phyloP scores from a whole-genome alignment of 2,888 invertebrate genomes.

The Pherbina coryleti region DNA sequence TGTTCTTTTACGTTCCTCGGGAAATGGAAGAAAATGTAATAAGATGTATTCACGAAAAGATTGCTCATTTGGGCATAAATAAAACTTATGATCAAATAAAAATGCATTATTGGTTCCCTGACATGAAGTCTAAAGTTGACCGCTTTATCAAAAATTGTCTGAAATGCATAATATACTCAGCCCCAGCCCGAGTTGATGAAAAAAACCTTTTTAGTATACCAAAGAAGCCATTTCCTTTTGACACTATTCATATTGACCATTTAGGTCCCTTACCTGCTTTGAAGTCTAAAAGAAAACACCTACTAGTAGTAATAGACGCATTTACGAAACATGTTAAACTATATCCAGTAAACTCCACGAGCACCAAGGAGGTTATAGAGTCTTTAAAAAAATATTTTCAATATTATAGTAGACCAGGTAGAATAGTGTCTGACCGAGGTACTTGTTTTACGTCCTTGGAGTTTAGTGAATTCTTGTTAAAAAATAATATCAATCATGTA shows the following conservation, averaged over 20 bases:
- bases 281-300: constrained; percentile 25
- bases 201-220: constrained; percentile 31
- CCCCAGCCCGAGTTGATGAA: constrained; percentile 7
- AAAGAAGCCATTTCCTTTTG: constrained; percentile 29
- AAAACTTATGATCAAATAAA: constrained; percentile 39
- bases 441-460: constrained; percentile 27
- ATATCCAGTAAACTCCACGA: constrained; percentile 30
- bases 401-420: constrained; percentile 39
- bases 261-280: constrained; percentile 25
- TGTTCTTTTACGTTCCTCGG: constrained; percentile 40
- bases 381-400: constrained; percentile 43
- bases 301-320: constrained; percentile 21
- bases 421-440: constrained; percentile 36
- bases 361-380: constrained; percentile 25
- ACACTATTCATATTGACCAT: constrained; percentile 35
- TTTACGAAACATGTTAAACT: constrained; percentile 20
- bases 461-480: constrained; percentile 8
- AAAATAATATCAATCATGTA: constrained; percentile 12
- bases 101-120: constrained; percentile 42
- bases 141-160: constrained; percentile 25
- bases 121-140: constrained; percentile 28
- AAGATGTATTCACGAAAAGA: constrained; percentile 41
- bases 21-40: constrained; percentile 44
- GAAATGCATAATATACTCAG: background rate
- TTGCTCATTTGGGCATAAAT: constrained; percentile 34